Base-by-base conservation (phyloP, 2,888 invertebrate species). In the Drosophila planitibia region DNA sequence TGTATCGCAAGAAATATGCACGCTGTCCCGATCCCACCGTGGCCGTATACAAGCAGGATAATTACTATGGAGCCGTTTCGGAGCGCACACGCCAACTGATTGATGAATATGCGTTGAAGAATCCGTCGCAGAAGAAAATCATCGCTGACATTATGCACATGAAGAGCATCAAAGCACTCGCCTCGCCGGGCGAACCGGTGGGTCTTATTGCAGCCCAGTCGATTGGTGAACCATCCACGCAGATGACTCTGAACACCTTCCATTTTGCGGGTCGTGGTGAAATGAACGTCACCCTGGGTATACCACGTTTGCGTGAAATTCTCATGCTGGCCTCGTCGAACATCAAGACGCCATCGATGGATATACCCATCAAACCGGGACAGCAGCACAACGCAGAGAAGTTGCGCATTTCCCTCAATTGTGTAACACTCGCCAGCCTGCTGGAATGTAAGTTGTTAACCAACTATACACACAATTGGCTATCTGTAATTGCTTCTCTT, bases 241-340 rank as follows among this genome's bases (percentile, higher is more conserved):
- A 99, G 95, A 99, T 99, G 99, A 99, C 99, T 90, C 94, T 99
- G 92, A 99, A 99, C 93, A 99, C 99, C 49, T 99, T 99, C 94
- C 99, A 99, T 93, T 99, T 99, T 93, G 99, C 99, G 88, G 99
- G 99, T 92, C 96, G 99, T 94, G 99, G 99, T 94, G 99, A 99
- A 94, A 99, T 99, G 99, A 99, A 99, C 94, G 99, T 99, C 0
- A 99, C 99, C 0, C 95, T 99, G n/a, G 99, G 99, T 95, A 99
- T 99, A 87, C 99, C 99, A 0, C 96, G 99, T 84, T 95, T 99
- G 7, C 94, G 99, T 84, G 99, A 99, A 95, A 98, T 99, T 84
- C 94, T 99, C 0, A 99, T 99, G 99, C 96, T 97, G 89, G 99
- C 99, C 0, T 97, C 98, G 1, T 96, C 95, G n/a, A 97, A 96